These are phyloP conservation scores for Clarias batrachus DNA, from an alignment of 2,113 vertebrate genomes.

Conservation along the genomic window DNA sequence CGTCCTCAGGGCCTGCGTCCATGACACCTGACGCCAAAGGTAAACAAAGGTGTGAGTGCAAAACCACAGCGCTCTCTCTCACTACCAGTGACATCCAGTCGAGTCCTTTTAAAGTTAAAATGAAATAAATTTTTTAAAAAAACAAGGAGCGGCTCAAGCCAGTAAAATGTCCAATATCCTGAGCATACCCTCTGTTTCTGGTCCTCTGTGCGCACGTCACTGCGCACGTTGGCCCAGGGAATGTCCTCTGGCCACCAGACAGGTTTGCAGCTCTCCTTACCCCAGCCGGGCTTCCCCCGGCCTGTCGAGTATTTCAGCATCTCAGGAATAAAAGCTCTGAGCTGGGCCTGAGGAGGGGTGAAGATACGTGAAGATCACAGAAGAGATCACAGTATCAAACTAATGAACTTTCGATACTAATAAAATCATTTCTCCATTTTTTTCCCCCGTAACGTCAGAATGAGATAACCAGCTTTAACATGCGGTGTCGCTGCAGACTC, in stretches of 20 bases:
- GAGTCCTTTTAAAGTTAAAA: neutral
- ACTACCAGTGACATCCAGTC: neutral
- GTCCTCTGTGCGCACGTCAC: constrained; percentile 94
- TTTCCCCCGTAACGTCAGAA: too few relatives aligned
- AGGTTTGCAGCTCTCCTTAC: constrained; percentile 97
- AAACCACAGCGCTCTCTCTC: neutral
- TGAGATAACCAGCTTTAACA: neutral
- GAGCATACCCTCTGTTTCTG: constrained; percentile 88
- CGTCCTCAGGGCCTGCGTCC: constrained; percentile 93
- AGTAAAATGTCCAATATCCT: neutral
- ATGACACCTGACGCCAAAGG: constrained; percentile 81
- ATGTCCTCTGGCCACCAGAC: constrained; percentile 99
- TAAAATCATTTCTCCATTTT: neutral
- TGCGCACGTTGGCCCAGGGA: constrained; percentile 97
- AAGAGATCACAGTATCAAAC: neutral
- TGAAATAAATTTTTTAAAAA: too few relatives aligned
- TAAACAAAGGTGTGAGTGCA: neutral
- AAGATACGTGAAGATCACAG: neutral
- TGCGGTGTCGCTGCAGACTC: neutral
- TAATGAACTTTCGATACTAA: neutral
- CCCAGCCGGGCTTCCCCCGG: constrained; percentile 96
- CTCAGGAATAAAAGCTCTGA: constrained; percentile 97
- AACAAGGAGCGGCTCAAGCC: too few relatives aligned
- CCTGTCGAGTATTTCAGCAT: constrained; percentile 99
- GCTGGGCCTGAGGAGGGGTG: constrained; percentile 82